Base-by-base conservation (phyloP, 2,797 vertebrate genomes). In the Pristis pectinata region DNA sequence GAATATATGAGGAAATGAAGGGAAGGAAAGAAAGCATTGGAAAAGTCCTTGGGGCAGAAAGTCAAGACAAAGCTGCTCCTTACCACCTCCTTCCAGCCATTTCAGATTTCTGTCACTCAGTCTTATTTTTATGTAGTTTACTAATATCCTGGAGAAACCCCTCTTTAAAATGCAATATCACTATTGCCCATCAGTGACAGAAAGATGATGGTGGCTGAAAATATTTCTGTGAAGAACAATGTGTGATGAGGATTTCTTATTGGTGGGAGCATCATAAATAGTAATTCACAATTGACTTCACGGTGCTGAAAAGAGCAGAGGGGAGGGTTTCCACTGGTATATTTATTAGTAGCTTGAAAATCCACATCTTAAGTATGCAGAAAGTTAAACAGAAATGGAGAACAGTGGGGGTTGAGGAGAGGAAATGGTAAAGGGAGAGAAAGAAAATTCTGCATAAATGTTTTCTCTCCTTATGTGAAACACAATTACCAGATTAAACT, bases 381-480 rank as follows among this genome's bases (percentile, higher is more conserved):
- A 37, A 19, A 3, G 7, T 8, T 19, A n/a, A 34, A 61, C 56
- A 37, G 95, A 95, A n/a, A 96, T 95, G 0, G 96, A 97, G 0
- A 96, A 95, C 0, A 49, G 96, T 97, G 95, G 97, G 44, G 27
- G 44, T 9, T 53, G 70, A 56, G 7, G 64, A 70, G 53, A 17
- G 37, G 61, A 74, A 41, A 41, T 9, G 0, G 0, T 0, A 94
- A n/a, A 83, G 37, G 34, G 24, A 93, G 93, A 41, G 61, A 19
- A 67, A 9, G 83, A 91, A 67, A 91, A 49, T 11, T 37, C 37
- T 67, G 61, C 1, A 41, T 22, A 49, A 53, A 30, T 70, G 49
- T 41, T 67, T 89, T 91, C 30, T 41, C 59, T 37, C 19, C 61
- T 67, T 41, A 22, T 5, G 10, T 67, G n/a, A 64, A 91, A 67